Evolutionary conservation across 2,113 vertebrate genomes (phyloP).

Genomic region (Procapra przewalskii): DNA sequence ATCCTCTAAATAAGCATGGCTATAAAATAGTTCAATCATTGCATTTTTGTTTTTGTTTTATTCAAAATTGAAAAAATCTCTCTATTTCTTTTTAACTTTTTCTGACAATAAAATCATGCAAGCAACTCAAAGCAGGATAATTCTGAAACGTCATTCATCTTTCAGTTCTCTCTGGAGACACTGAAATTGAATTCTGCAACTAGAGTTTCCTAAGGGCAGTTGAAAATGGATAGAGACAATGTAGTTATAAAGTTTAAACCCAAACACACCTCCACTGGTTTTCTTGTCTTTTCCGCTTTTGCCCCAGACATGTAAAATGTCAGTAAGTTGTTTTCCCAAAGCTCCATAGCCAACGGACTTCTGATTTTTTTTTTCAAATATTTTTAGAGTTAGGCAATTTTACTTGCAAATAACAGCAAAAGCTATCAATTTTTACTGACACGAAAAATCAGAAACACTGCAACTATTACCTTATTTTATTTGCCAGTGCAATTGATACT

Average conservation of each 20-base stretch:
- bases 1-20: neutral
- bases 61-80: neutral
- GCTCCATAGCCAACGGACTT: accelerated
- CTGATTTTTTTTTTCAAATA: neutral
- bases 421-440: neutral
- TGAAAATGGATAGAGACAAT: neutral
- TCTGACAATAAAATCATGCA: neutral
- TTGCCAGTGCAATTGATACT: neutral
- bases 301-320: neutral
- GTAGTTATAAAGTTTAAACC: neutral
- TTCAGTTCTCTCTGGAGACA: neutral
- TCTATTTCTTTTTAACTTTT: neutral
- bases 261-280: neutral
- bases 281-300: neutral
- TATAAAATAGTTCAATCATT: neutral
- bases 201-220: too few species aligned
- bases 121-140: neutral
- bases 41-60: neutral
- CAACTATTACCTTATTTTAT: neutral
- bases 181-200: neutral
- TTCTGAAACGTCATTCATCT: neutral
- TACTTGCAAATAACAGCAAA: neutral
- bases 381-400: neutral
- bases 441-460: neutral
- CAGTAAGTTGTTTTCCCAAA: neutral